Evolutionary conservation across 2,113 vertebrate genomes (phyloP), one percentile per base, ranked within the genome.

Genomic region (Sclerurus mexicanus): DNA sequence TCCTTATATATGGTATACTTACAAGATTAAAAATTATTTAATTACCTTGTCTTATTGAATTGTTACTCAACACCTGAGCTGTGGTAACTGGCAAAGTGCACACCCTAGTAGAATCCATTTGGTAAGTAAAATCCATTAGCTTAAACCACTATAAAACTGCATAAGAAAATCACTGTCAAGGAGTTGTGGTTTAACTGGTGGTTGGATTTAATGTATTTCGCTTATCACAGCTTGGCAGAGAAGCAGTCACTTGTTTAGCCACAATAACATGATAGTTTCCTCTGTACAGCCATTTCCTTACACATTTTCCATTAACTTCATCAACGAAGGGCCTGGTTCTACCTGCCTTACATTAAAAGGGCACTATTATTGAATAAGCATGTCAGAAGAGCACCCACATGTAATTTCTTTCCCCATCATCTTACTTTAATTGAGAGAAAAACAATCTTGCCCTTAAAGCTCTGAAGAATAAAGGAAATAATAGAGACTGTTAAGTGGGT

Each of bases 51-150:
- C 20, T 93, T 74, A 88, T 35, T 93, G 88, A 92, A 86, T 92
- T 63, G 62, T 55, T 76, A n/a, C 58, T 77, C 46, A 69, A 62
- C 67, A 88, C 33, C 33, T 92, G 79, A 88, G 30, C 39, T 83
- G 85, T 69, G 62, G 85, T 77, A 95, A 83, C 50, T 86, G 85
- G 50, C 76, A 93, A 86, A 95, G 72, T 55, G 64, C 42, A 89
- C 35, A 71, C 27, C 46, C 28, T 86, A 16, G 82, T 62, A 85
- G 72, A 93, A 95, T 86, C 86, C 42, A 84, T 84, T 84, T 88
- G 89, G 63, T 88, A 82, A 93, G 86, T 89, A 93, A 95, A 97
- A 92, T 87, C 86, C 95, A 95, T 97, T 97, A 96, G 47, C 30
- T 93, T 92, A 97, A 95, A 89, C 79, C 79, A 71, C 86, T 80